Conservation (phyloP, 1,140 invertebrate genomes). For the Hylaeus anthracinus region DNA sequence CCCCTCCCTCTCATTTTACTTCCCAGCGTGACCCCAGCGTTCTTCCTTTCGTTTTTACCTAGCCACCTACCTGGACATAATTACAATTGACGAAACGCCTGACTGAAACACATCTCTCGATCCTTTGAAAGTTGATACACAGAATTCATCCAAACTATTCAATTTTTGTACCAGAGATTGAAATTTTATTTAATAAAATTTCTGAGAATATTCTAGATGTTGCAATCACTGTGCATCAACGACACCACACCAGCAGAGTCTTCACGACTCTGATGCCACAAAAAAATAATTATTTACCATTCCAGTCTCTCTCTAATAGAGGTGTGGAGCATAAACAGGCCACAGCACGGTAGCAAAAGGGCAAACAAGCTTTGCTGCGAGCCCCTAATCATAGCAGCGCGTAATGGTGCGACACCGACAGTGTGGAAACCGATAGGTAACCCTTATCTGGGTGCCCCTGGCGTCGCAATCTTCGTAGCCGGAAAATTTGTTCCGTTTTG, state of each 20-base stretch:
- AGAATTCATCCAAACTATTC: background rate
- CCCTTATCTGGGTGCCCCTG: constrained; percentile 2
- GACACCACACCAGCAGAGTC: too few species aligned
- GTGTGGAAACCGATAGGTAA: constrained; percentile 17
- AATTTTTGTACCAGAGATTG: too few species aligned
- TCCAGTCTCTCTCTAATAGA: too few species aligned
- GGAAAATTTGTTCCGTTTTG: constrained; percentile 48
- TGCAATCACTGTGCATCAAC: too few species aligned
- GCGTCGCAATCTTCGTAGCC: constrained; percentile 36
- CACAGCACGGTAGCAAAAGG: constrained; percentile 10
- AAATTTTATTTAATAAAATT: too few species aligned
- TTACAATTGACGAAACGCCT: constrained; percentile 74
- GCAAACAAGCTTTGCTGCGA: background rate
- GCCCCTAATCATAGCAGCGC: constrained; percentile 1
- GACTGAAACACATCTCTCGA: constrained; percentile 49
- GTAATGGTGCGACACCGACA: constrained; percentile 9
- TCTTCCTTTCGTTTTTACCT: constrained; percentile 67
- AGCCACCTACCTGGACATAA: constrained; percentile 67
- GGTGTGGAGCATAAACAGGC: too few species aligned
- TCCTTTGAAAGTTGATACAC: background rate
- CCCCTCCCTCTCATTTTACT: constrained; percentile 77
- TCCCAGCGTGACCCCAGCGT: constrained; percentile 81
- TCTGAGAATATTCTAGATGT: too few species aligned
- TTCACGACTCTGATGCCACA: too few species aligned
- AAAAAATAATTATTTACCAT: too few species aligned